Evolutionary conservation across 2,797 vertebrate species (phyloP).

Genomic region (Helarctos malayanus): DNA sequence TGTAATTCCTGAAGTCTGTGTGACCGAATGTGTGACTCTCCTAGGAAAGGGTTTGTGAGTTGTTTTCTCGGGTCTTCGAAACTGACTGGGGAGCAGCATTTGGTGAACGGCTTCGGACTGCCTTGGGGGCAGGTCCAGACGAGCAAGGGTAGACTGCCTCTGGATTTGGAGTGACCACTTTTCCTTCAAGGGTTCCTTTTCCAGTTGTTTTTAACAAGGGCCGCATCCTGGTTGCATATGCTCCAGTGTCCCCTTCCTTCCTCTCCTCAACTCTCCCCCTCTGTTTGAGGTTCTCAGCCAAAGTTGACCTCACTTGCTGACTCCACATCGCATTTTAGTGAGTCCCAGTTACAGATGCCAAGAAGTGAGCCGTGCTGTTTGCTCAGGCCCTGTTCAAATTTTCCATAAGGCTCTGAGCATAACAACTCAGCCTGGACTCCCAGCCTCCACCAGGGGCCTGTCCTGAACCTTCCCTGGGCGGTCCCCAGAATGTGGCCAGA

Average conservation of each 20-base stretch:
- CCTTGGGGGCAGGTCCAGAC: not conserved
- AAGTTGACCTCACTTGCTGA: conserved; percentile 63
- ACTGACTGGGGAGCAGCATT: not conserved
- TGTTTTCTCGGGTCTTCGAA: not conserved
- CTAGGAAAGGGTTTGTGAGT: not conserved
- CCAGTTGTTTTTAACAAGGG: not conserved
- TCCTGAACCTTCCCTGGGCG: not conserved
- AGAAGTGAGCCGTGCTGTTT: not conserved
- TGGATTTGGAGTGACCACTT: not conserved
- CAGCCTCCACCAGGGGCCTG: not conserved
- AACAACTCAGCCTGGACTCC: not conserved
- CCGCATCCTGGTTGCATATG: not conserved
- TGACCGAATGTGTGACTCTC: not conserved
- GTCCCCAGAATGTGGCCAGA: not conserved
- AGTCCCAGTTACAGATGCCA: conserved; percentile 53
- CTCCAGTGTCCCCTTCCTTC: not conserved
- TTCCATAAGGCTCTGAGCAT: conserved; percentile 18
- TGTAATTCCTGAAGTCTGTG: conserved; percentile 12
- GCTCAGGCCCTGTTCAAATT: conserved; percentile 35
- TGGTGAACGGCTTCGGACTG: fast-evolving
- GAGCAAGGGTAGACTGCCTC: not conserved
- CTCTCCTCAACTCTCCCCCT: not conserved
- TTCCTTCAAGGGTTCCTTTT: not conserved
- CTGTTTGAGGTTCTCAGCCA: conserved; percentile 32
- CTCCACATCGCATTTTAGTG: not conserved